Evolutionary conservation across 2,797 vertebrate species (phyloP).

Genomic region (Valencia hispanica): DNA sequence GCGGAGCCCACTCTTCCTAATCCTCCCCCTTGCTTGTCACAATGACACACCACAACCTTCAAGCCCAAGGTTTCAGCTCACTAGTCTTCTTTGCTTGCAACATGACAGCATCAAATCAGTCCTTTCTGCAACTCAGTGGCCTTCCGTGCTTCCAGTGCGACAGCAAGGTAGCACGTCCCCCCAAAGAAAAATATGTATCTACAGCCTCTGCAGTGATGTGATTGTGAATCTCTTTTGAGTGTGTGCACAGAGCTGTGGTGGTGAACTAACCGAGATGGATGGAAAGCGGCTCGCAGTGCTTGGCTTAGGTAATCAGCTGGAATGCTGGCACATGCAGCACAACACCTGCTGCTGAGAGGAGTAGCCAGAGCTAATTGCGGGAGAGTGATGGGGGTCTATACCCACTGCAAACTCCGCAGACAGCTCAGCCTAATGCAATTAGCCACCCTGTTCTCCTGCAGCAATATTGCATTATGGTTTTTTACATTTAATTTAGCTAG

Average conservation of each 20-base stretch:
- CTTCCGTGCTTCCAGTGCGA: conserved; percentile 36
- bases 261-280: conserved; percentile 69
- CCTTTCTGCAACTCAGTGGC: conserved; percentile 43
- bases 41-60: conserved; percentile 58
- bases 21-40: conserved; percentile 46
- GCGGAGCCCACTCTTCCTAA: conserved; percentile 40
- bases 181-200: conserved; percentile 43
- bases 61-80: conserved; percentile 62
- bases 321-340: conserved; percentile 74
- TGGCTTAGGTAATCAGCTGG: conserved; percentile 74
- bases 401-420: conserved; percentile 61
- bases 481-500: conserved; percentile 78
- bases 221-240: conserved; percentile 57
- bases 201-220: conserved; percentile 62
- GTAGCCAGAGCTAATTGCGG: conserved; percentile 70
- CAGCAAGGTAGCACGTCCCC: conserved; percentile 28
- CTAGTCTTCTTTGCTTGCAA: conserved; percentile 31
- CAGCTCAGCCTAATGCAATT: conserved; percentile 78
- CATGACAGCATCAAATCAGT: conserved; percentile 40
- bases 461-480: conserved; percentile 77
- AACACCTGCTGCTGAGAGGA: conserved; percentile 79
- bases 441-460: conserved; percentile 73
- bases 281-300: conserved; percentile 59
- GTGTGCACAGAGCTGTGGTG: conserved; percentile 39
- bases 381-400: conserved; percentile 68